Base-by-base conservation (phyloP, 2,888 invertebrate species). In the Apotomis capreana region DNA sequence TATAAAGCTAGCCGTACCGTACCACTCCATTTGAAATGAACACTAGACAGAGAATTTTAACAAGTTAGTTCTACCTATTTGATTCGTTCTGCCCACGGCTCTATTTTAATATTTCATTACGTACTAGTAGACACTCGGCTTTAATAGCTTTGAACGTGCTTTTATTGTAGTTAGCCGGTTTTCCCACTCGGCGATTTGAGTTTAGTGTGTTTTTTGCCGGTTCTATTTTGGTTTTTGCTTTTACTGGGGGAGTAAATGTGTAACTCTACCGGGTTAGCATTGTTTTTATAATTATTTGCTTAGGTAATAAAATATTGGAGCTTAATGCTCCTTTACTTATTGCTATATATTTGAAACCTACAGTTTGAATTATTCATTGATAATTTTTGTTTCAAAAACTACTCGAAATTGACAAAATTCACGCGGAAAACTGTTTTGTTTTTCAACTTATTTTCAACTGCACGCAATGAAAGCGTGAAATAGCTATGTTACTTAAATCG, bases 91-190 rank as follows among this genome's bases (percentile, higher is more conserved):
- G 75, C 74, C 70, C 72, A 76, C 76, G 80, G 80, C 74, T 75
- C 85, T 83, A 83, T 84, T 86, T 88, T 83, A 87, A 88, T 87
- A 88, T 86, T 88, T 81, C 80, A 88, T 86, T 83, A 82, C 78
- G 67, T 57, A 57, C 58, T 75, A 77, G 81, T 78, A 81, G 82
- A 81, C 80, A 83, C 85, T 84, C 83, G 68, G 76, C 76, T 81
- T 80, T 87, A 87, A 87, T 88, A 82, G 85, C 79, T 85, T 85
- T 80, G 79, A 78, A 81, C 83, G 79, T 76, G 80, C 82, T 86
- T 86, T 86, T 83, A 82, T 85, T 84, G 79, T 79, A 84, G 81
- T 84, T 87, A 80, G 79, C 75, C 76, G 75, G 76, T 77, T 79
- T 77, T 75, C 73, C 75, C 74, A 74, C 73, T 75, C 74, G 73